phyloP scores from a whole-genome alignment of 2,888 invertebrate species.

The Elgonia sp. region DNA sequence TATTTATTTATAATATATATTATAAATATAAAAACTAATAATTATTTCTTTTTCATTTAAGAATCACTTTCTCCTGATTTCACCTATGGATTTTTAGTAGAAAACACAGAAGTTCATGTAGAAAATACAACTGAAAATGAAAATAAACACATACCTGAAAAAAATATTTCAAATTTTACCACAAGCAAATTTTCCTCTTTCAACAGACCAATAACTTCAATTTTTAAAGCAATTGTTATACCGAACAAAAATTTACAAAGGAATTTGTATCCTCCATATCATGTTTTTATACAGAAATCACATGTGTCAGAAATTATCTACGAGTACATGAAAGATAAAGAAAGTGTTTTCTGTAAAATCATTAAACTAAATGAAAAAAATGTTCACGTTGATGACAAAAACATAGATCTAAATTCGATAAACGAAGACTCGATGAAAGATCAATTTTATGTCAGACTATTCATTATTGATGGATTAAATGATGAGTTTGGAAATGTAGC shows the following conservation, averaged over 20 bases:
- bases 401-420: conserved; percentile 69
- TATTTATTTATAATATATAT: no score
- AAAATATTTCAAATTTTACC: background rate
- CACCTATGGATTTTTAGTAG: conserved; percentile 88
- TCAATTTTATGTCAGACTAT: conserved; percentile 82
- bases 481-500: conserved; percentile 63
- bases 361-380: conserved; percentile 80
- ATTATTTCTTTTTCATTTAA: conserved; percentile 80
- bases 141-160: background rate
- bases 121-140: conserved; percentile 54
- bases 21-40: background rate
- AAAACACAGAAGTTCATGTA: conserved; percentile 88
- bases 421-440: conserved; percentile 60
- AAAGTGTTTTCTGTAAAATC: conserved; percentile 79
- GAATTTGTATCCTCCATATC: conserved; percentile 84
- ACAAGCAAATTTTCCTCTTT: conserved; percentile 60
- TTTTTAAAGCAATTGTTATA: conserved; percentile 78
- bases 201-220: conserved; percentile 57
- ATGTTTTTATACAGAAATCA: conserved; percentile 85
- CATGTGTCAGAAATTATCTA: conserved; percentile 76
- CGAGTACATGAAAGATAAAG: conserved; percentile 33
- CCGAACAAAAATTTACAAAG: conserved; percentile 40
- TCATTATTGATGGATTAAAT: conserved; percentile 82
- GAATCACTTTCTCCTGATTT: conserved; percentile 88
- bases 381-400: conserved; percentile 10